Conservation (phyloP, 64 coral and sea anemone species). For the Montipora capricornis region DNA sequence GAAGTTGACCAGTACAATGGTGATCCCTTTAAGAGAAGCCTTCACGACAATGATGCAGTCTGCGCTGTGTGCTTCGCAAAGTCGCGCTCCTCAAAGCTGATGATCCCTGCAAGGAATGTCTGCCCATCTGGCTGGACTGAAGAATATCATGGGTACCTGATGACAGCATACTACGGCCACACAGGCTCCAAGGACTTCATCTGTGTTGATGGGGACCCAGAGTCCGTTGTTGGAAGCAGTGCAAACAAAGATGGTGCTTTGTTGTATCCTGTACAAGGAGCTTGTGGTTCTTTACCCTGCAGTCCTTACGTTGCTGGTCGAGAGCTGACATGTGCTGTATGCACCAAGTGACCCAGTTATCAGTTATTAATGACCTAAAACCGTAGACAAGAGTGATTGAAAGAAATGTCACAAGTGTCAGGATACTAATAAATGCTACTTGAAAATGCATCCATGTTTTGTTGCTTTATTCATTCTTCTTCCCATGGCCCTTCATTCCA, state of each 20-base stretch:
- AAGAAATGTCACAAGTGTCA: too few species aligned
- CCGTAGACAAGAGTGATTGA: too few species aligned
- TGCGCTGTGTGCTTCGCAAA: neutral
- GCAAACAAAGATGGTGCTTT: neutral
- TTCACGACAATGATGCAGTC: neutral
- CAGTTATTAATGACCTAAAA: too few species aligned
- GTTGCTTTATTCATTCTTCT: too few species aligned
- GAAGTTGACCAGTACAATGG: neutral
- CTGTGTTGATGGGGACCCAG: neutral
- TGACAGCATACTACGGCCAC: neutral
- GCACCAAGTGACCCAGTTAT: neutral
- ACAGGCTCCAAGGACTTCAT: neutral
- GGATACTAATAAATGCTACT: too few species aligned
- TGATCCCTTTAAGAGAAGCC: neutral
- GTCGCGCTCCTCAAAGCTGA: neutral
- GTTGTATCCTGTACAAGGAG: neutral
- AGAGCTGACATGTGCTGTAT: constrained; percentile 46
- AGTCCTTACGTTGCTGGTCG: neutral
- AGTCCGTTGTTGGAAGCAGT: neutral
- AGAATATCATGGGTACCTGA: too few species aligned
- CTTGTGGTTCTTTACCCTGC: constrained; percentile 1
- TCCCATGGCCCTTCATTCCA: too few species aligned
- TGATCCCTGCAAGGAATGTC: neutral
- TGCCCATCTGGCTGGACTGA: neutral
- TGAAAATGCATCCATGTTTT: too few species aligned